phyloP scores from a whole-genome alignment of 2,113 vertebrate genomes.

The cat (Felis catus) region F.catus_Fca126_mat1.0 CM031419.1:48335001-48335500 shows the following conservation, averaged over 20 bases:
- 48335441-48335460: background rate
- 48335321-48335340: background rate
- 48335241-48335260: background rate
- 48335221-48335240: background rate
- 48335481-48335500: background rate
- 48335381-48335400: background rate
- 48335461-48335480: background rate
- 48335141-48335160: too few relatives aligned
- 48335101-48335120: accelerated
- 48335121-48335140: background rate
- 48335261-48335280: background rate
- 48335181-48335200: too few relatives aligned
- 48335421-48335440: background rate
- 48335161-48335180: background rate
- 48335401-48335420: accelerated
- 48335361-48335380: background rate
- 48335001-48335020: background rate
- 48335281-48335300: accelerated
- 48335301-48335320: background rate
- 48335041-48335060: background rate
- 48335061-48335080: too few relatives aligned
- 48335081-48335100: background rate
- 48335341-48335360: background rate
- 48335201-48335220: background rate
- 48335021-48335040: background rate